These are phyloP conservation scores for Tillus elongatus DNA, from an alignment of 2,888 invertebrate species.

Conservation along the genomic window DNA sequence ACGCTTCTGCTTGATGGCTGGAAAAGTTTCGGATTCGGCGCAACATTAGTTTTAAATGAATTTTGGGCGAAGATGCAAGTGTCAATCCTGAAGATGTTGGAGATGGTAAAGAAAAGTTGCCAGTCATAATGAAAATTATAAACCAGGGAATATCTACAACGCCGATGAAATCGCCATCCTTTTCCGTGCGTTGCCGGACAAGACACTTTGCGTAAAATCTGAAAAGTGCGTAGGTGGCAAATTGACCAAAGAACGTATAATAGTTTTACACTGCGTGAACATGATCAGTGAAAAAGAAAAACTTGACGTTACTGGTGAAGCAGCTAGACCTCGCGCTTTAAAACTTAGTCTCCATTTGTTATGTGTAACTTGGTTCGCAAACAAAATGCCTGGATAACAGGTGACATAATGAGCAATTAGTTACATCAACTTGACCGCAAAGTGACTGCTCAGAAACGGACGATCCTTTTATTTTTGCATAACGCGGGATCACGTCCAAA, in stretches of 20 bases:
- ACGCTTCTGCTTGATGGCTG: slow-evolving; percentile 22
- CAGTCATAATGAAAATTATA: too few species aligned
- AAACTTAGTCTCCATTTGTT: slow-evolving; percentile 8
- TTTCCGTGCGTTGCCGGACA: slow-evolving; percentile 9
- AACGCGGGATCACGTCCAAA: slow-evolving; percentile 11
- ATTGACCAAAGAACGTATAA: slow-evolving; percentile 11
- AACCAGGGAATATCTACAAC: slow-evolving; percentile 7
- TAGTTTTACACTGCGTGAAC: slow-evolving; percentile 8
- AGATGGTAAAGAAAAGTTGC: too few species aligned
- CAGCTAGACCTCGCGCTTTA: slow-evolving; percentile 8
- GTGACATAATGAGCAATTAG: slow-evolving; percentile 16
- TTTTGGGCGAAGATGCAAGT: slow-evolving; percentile 10
- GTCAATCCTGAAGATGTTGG: too few species aligned
- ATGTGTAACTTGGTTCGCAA: slow-evolving; percentile 14
- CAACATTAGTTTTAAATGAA: slow-evolving; percentile 9
- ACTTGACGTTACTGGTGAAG: slow-evolving; percentile 12
- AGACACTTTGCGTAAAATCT: slow-evolving; percentile 8
- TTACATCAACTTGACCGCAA: slow-evolving; percentile 13
- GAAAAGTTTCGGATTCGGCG: slow-evolving; percentile 9
- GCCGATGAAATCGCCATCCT: slow-evolving; percentile 9
- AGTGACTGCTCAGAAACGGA: slow-evolving; percentile 7
- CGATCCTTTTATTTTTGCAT: slow-evolving; percentile 10
- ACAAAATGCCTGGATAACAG: slow-evolving; percentile 20
- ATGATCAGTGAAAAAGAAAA: slow-evolving; percentile 9
- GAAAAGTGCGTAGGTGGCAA: slow-evolving; percentile 8